Base-by-base conservation (phyloP, 2,888 invertebrate genomes). In the Tetramorium bicarinatum region DNA sequence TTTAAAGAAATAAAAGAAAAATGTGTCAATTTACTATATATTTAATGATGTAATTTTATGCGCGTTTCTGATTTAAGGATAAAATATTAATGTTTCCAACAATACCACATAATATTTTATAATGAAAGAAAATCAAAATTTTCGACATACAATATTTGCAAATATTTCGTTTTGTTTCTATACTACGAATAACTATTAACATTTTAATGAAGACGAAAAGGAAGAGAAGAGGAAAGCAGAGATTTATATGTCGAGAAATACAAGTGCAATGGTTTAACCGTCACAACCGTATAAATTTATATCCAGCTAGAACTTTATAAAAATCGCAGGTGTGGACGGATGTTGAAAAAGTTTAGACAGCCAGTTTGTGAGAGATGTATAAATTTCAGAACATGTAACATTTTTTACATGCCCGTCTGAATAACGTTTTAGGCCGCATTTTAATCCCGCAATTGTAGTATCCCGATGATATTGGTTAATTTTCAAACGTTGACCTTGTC, bases 321-420 rank as follows among this genome's bases (percentile, higher is more conserved):
- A 79, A 79, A 79, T 71, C 59, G 59, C 44, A 69, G 69, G 56
- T 79, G 59, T 59, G 47, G 25, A 79, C 59, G 69, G 38, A 69
- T 71, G 69, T 71, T 79, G 59, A 49, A 79, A 79, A 79, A 79
- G 79, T 79, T 79, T 59, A 38, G 79, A 69, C 79, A 59, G 25
- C 13, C 34, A 11, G 18, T 34, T 59, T 59, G 38, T 56, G 71
- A 64, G 49, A 62, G 52, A 47, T 71, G 21, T 59, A 71, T 34
- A 71, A 69, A 59, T 79, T 71, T 59, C 13, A 21, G 52, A 47
- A 29, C 34, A 29, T 34, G 21, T 69, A 71, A 59, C 38, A 25
- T 79, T 77, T 74, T 77, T 79, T 71, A 38, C 21, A n/a, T 47
- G 47, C 25, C 21, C 47, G 59, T 71, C 47, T 47, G 38, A 71